These are phyloP conservation scores for Polydrusus cervinus DNA, from an alignment of 2,888 invertebrate species.

Conservation along the genomic window DNA sequence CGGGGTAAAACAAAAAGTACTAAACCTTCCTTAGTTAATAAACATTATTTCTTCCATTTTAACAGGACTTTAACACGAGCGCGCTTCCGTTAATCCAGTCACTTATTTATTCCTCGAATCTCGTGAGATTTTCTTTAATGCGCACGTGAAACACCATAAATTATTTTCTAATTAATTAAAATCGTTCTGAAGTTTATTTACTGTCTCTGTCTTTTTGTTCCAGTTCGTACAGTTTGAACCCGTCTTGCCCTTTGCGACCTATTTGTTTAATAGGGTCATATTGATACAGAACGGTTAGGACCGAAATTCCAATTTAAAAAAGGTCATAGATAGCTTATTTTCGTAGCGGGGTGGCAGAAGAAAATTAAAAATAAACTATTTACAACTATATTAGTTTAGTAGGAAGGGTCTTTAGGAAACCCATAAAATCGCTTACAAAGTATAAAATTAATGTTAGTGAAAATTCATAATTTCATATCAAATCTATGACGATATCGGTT, in stretches of 20 bases:
- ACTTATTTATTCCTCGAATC: conserved; percentile 19
- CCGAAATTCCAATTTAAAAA: no score
- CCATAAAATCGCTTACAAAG: no score
- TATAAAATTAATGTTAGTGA: no score
- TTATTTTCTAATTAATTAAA: conserved; percentile 31
- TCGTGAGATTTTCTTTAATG: conserved; percentile 4
- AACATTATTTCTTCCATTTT: conserved; percentile 3
- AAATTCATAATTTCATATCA: no score
- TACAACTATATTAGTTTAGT: no score
- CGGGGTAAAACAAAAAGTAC: no score
- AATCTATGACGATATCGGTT: no score
- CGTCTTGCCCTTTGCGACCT: conserved; percentile 5
- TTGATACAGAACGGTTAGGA: no score
- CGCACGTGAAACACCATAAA: conserved; percentile 26
- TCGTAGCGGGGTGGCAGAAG: no score
- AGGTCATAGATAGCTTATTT: no score
- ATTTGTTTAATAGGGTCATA: not conserved
- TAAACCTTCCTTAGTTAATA: not conserved
- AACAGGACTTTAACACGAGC: conserved; percentile 4
- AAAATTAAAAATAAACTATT: no score
- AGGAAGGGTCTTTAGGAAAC: no score
- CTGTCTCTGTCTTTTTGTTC: conserved; percentile 16
- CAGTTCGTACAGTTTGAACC: not conserved
- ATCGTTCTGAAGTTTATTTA: conserved; percentile 21
- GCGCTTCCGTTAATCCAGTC: conserved; percentile 10